Evolutionary conservation across 37 sponge, comb jelly and placozoan species (phyloP).

Genomic region (Geodia barretti): DNA sequence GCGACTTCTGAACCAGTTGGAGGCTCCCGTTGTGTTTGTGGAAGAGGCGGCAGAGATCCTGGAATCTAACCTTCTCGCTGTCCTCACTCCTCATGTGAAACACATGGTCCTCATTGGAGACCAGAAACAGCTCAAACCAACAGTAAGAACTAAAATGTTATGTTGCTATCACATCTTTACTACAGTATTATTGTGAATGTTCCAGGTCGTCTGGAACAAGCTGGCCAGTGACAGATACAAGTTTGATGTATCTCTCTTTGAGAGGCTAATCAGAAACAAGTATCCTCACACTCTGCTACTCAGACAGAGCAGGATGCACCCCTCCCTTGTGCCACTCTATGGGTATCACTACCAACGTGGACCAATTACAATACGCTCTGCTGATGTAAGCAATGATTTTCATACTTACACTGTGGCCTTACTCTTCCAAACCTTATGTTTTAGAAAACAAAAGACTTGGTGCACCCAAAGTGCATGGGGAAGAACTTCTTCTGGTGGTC

Average conservation of each 20-base stretch:
- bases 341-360: slow-evolving; percentile 27
- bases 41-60: slow-evolving; percentile 31
- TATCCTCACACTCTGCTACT: slow-evolving; percentile 13
- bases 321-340: slow-evolving; percentile 19
- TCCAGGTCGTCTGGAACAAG: neutral
- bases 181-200: neutral
- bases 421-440: neutral
- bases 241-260: slow-evolving; percentile 29
- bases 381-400: neutral
- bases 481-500: slow-evolving; percentile 27
- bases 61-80: slow-evolving; percentile 23
- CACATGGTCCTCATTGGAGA: slow-evolving; percentile 34
- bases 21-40: slow-evolving; percentile 22
- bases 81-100: slow-evolving; percentile 22
- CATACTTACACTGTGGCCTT: neutral
- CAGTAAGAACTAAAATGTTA: neutral
- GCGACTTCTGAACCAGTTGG: slow-evolving; percentile 8
- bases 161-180: neutral
- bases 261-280: slow-evolving; percentile 12
- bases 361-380: neutral
- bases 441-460: neutral
- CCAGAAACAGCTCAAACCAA: slow-evolving; percentile 29
- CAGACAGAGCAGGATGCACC: slow-evolving; percentile 29
- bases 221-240: neutral
- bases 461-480: slow-evolving; percentile 22